Evolutionary conservation across 1,140 invertebrate genomes (phyloP).

Genomic region (Parasteatoda tepidariorum): DNA sequence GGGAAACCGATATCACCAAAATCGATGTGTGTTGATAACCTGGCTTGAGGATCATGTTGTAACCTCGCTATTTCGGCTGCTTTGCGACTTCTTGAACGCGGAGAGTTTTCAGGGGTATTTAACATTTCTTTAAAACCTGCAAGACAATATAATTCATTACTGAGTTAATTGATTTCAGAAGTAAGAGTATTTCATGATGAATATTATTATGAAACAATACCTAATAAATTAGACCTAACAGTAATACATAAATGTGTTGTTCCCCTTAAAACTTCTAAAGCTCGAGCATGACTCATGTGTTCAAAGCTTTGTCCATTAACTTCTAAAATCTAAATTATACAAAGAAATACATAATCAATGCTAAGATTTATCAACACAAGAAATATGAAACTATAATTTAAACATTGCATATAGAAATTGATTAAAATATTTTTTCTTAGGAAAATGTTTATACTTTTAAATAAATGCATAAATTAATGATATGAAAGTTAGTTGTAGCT

Average conservation of each 20-base stretch:
- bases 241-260: constrained; percentile 96
- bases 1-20: constrained; percentile 59
- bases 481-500: too few species aligned
- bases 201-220: too few species aligned
- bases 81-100: constrained; percentile 75
- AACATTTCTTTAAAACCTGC: constrained; percentile 70
- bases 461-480: too few species aligned
- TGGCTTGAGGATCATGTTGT: constrained; percentile 65
- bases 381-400: too few species aligned
- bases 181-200: neutral
- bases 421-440: too few species aligned
- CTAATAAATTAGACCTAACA: constrained; percentile 87
- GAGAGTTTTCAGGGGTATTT: constrained; percentile 84
- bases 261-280: constrained; percentile 90
- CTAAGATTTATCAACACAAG: too few species aligned
- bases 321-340: constrained; percentile 90
- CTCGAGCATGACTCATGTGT: constrained; percentile 87
- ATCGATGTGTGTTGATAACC: constrained; percentile 67
- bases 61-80: constrained; percentile 65
- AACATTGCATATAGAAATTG: too few species aligned
- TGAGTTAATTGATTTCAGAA: neutral
- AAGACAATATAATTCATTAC: neutral
- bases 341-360: constrained; percentile 6
- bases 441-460: too few species aligned
- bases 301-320: constrained; percentile 97